phyloP scores from a whole-genome alignment of 2,888 invertebrate genomes.

The Xestia sexstrigata region DNA sequence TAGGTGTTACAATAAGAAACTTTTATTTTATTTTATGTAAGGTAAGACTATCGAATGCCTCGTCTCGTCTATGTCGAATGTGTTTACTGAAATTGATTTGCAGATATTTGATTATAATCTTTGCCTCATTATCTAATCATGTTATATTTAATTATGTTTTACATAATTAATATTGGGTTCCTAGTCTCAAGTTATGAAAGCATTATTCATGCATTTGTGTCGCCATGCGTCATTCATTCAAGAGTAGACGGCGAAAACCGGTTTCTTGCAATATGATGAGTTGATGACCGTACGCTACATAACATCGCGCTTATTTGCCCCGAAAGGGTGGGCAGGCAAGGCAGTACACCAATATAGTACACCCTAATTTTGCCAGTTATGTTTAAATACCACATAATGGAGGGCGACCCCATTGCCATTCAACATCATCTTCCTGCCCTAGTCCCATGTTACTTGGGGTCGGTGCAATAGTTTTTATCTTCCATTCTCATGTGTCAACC shows the following conservation, averaged over 20 bases:
- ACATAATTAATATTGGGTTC: not conserved
- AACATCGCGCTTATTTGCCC: not conserved
- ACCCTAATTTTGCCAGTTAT: not conserved
- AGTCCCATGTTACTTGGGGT: no score
- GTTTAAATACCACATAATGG: no score
- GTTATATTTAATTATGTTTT: slow-evolving; percentile 3
- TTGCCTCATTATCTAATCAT: not conserved
- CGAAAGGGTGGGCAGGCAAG: not conserved
- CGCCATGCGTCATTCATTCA: not conserved
- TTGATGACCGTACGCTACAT: not conserved
- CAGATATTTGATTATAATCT: not conserved
- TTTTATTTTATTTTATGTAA: slow-evolving; percentile 30
- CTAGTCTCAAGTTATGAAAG: not conserved
- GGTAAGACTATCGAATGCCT: slow-evolving; percentile 3
- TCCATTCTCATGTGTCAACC: no score
- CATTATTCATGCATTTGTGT: not conserved
- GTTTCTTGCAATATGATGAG: not conserved
- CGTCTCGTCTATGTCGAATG: slow-evolving; percentile 7
- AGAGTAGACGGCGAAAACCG: not conserved
- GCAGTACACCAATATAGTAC: not conserved
- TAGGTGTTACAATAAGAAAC: slow-evolving; percentile 28
- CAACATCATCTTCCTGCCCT: no score
- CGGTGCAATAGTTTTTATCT: no score
- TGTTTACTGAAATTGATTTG: not conserved
- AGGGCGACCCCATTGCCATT: not conserved